Evolutionary conservation across 2,113 vertebrate species (phyloP).

Genomic region (Equus quagga): DNA sequence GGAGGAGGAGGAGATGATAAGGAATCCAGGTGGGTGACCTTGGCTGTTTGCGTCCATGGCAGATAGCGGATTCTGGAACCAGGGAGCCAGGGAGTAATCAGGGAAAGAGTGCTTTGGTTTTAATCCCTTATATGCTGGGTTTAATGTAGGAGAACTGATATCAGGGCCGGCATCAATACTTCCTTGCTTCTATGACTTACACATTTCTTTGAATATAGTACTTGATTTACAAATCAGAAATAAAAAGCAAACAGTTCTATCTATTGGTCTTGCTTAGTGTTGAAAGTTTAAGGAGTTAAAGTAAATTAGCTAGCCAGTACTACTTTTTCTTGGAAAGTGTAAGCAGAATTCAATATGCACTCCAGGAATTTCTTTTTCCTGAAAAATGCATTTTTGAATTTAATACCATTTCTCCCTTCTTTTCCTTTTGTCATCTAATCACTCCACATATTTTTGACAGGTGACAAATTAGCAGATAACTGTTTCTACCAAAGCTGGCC

Average conservation of each 20-base stretch:
- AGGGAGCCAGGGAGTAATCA: too few species aligned
- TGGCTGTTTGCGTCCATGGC: too few species aligned
- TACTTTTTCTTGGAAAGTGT: conserved; percentile 62
- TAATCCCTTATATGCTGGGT: too few species aligned
- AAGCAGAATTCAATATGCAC: conserved; percentile 66
- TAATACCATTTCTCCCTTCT: conserved; percentile 58
- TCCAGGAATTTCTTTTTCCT: conserved; percentile 52
- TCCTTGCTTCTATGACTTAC: not conserved
- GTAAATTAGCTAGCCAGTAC: conserved; percentile 58
- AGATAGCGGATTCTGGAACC: too few species aligned
- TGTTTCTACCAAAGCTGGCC: not conserved
- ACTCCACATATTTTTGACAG: conserved; percentile 49
- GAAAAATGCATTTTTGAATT: conserved; percentile 66
- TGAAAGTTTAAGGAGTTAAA: conserved; percentile 68
- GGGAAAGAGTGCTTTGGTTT: too few species aligned
- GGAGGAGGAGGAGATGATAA: too few species aligned
- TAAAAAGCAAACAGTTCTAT: not conserved
- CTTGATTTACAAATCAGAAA: not conserved
- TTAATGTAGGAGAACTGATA: too few species aligned
- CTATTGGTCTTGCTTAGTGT: not conserved
- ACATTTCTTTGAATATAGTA: not conserved
- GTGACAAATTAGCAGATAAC: conserved; percentile 56
- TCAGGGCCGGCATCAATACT: not conserved
- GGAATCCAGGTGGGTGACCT: too few species aligned
- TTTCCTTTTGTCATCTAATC: conserved; percentile 25